Base-by-base conservation (phyloP, 2,797 vertebrate species). In the Sitta carolinensis region DNA sequence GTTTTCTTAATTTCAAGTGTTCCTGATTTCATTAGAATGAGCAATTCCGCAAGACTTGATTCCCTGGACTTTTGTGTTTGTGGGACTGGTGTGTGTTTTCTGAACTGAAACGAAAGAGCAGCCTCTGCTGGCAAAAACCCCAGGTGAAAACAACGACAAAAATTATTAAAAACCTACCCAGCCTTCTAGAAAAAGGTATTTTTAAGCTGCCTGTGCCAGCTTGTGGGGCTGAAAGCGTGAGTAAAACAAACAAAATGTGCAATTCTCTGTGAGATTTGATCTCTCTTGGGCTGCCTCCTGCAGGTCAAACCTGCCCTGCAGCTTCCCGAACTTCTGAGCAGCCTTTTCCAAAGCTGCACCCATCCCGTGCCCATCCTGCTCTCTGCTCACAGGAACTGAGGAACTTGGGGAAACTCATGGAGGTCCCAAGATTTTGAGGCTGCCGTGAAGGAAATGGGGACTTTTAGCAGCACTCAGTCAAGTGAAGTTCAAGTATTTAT, bases 61-160 rank as follows among this genome's bases (percentile, higher is more conserved):
- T 68, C 16, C 43, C 23, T 58, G 14, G 32, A 27, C 61, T 79
- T 81, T 27, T 29, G 16, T 50, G 26, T 66, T 76, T 18, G 2
- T 73, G 40, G n/a, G 29, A 13, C 27, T 59, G 9, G 29, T 38
- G 32, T 1, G 2, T 54, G 14, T 26, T 90, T 93, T 48, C 64
- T 48, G 51, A 87, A 36, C 27, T 34, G 30, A 57, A 80, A 77
- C 1, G 5, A 45, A 77, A 85, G 16, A 90, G 88, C 79, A 91
- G 52, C 90, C 79, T 88, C 92, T 93, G 68, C 83, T 95, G 92
- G 85, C 43, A 82, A 91, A 81, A 20, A 4, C 16, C 6, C 12
- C 43, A 10, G 26, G 15, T 8, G 21, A 67, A 74, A 69, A 48
- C 14, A 66, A 26, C 16, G 40, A 4, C 23, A 45, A 20, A 58